These are phyloP conservation scores for Philaethria dido DNA, from an alignment of 2,888 invertebrate genomes.

Conservation along the genomic window DNA sequence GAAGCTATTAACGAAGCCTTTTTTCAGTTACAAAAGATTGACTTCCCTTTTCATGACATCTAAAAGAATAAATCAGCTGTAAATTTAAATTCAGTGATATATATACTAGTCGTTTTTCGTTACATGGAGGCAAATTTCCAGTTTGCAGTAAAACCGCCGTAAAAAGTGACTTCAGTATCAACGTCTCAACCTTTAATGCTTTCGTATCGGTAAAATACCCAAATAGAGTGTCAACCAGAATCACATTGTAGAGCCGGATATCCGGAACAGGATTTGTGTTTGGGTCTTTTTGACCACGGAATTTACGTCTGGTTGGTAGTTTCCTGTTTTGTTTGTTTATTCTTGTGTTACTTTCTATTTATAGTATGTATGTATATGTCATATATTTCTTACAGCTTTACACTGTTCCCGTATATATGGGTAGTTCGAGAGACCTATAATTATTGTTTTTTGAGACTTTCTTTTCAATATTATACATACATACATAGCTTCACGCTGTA, in stretches of 20 bases:
- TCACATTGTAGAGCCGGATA: slow-evolving; percentile 37
- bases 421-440: no score
- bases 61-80: slow-evolving; percentile 33
- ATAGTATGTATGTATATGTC: no score
- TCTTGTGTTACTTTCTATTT: no score
- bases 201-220: slow-evolving; percentile 46
- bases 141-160: slow-evolving; percentile 63
- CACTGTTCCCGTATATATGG: no score
- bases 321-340: neutral
- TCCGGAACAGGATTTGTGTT: slow-evolving; percentile 33
- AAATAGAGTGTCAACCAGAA: slow-evolving; percentile 46
- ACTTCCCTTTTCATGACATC: neutral
- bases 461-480: no score
- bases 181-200: slow-evolving; percentile 39
- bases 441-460: no score
- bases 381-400: no score
- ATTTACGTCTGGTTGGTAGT: neutral
- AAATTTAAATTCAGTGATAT: slow-evolving; percentile 36
- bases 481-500: no score
- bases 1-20: neutral
- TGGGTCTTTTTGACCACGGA: slow-evolving; percentile 17
- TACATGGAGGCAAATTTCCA: slow-evolving; percentile 46
- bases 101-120: slow-evolving; percentile 29
- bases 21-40: neutral
- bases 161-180: slow-evolving; percentile 55